phyloP scores from a whole-genome alignment of 2,797 vertebrate genomes.

The Eulemur coronatus region DNA sequence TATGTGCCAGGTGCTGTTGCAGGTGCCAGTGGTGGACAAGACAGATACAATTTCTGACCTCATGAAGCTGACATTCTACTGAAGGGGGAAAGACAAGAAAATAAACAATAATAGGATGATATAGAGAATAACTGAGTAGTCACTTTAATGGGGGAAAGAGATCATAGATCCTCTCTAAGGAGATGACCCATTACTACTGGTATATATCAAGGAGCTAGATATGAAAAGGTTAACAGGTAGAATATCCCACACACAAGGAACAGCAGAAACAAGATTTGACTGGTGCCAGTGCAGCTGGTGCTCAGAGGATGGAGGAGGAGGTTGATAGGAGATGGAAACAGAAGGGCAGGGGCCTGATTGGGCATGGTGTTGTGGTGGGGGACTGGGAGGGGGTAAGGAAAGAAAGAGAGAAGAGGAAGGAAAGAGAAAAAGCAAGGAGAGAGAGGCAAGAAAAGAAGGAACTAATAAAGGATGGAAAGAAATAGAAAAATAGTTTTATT shows the following conservation, averaged over 20 bases:
- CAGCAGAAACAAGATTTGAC: background rate
- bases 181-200: background rate
- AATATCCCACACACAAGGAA: background rate
- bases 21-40: background rate
- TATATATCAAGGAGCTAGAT: background rate
- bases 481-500: background rate
- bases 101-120: background rate
- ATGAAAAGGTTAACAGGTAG: background rate
- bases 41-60: background rate
- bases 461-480: background rate
- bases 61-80: background rate
- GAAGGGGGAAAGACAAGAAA: background rate
- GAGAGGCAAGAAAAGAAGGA: background rate
- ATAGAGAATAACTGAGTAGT: background rate
- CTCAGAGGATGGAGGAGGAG: background rate
- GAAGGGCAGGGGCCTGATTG: background rate
- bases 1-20: background rate
- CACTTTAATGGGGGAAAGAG: background rate
- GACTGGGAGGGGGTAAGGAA: background rate
- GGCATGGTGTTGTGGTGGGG: background rate
- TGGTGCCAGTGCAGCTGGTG: background rate
- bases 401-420: background rate
- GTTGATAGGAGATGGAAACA: background rate
- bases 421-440: background rate
- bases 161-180: background rate